Evolutionary conservation across 1,140 invertebrate species (phyloP).

Genomic region (Drosophila paulistorum): DNA sequence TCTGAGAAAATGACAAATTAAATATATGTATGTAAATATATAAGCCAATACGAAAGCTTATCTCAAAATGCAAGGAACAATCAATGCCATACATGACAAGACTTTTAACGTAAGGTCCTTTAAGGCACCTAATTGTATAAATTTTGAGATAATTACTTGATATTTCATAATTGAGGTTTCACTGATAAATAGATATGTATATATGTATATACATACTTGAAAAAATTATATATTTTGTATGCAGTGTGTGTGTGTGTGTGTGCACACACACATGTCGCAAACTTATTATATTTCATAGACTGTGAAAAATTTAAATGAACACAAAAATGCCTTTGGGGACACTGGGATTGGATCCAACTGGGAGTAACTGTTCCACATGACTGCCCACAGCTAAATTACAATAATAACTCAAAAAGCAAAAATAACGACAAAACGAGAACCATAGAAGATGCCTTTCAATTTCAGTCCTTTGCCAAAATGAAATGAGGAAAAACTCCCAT

Average conservation of each 20-base stretch:
- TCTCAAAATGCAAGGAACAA: too few species aligned
- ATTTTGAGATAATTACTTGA: constrained; percentile 2
- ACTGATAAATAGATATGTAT: constrained; percentile 14
- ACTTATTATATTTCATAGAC: constrained; percentile 82
- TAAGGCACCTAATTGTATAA: not conserved
- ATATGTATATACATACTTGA: not conserved
- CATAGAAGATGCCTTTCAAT: constrained; percentile 70
- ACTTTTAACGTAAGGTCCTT: too few species aligned
- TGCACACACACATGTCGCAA: constrained; percentile 70
- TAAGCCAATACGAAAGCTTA: too few species aligned
- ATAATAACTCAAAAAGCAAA: constrained; percentile 71
- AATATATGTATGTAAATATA: too few species aligned
- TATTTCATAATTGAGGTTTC: constrained; percentile 47
- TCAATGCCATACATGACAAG: too few species aligned
- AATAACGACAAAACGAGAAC: constrained; percentile 31
- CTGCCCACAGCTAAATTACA: constrained; percentile 71
- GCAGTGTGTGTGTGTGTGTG: not conserved
- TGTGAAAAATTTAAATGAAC: constrained; percentile 77
- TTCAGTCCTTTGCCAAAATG: constrained; percentile 64
- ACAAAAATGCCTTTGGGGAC: constrained; percentile 45
- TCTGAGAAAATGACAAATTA: not conserved
- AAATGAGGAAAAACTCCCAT: constrained; percentile 44
- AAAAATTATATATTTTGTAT: constrained; percentile 4
- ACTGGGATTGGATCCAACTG: constrained; percentile 33
- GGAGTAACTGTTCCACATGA: constrained; percentile 63